phyloP scores from a whole-genome alignment of 2,113 vertebrate genomes.

The Psilopsiagon aurifrons region DNA sequence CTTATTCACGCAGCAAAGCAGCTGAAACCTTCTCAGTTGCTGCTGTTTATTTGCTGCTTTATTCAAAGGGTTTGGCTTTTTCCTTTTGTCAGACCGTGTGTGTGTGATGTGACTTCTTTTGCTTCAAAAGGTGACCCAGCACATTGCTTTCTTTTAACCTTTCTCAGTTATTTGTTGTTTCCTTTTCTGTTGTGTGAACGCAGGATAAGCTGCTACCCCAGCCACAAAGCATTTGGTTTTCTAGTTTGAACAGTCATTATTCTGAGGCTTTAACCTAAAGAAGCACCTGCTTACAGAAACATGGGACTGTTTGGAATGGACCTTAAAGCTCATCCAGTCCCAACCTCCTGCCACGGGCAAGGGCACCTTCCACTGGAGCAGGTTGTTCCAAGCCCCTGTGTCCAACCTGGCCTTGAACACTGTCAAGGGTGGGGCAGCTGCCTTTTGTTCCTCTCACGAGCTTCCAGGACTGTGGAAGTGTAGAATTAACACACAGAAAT shows the following conservation, averaged over 20 bases:
- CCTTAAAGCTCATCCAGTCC: background rate
- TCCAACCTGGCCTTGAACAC: background rate
- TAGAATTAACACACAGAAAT: background rate
- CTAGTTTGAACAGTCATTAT: background rate
- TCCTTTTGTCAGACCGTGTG: background rate
- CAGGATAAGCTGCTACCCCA: background rate
- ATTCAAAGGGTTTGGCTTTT: background rate
- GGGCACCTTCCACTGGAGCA: background rate
- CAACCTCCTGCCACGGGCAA: background rate
- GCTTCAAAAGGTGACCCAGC: background rate
- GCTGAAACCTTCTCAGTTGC: background rate
- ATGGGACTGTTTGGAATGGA: background rate
- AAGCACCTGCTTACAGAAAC: background rate
- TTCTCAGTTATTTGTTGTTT: background rate
- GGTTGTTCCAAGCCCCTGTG: background rate
- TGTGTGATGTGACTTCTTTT: background rate
- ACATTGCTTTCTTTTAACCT: background rate
- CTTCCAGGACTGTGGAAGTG: background rate
- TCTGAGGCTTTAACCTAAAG: background rate
- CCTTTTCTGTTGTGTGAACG: background rate
- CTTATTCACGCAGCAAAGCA: background rate
- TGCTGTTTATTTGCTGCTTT: background rate
- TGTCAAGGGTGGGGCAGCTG: background rate
- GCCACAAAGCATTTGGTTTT: background rate
- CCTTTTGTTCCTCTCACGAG: background rate